Conservation (phyloP, 1,140 invertebrate genomes). For the Agraylea sexmaculata region DNA sequence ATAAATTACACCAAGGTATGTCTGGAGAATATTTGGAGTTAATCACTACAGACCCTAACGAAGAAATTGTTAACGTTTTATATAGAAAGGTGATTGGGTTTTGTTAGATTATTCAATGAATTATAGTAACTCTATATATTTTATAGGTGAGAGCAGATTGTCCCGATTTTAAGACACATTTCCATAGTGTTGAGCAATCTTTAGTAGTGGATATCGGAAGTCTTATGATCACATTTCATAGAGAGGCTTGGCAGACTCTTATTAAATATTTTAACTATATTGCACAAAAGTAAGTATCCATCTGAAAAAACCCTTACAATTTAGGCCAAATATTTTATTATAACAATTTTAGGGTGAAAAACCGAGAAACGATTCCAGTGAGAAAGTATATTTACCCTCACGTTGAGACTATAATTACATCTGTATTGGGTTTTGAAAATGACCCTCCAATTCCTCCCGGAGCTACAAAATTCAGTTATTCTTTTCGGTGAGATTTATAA, state of each 20-base stretch:
- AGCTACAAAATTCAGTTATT: constrained; percentile 67
- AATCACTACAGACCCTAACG: constrained; percentile 46
- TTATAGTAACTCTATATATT: constrained; percentile 9
- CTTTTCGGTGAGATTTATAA: constrained; percentile 33
- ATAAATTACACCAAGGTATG: constrained; percentile 63
- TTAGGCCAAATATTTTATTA: not conserved
- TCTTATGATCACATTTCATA: constrained; percentile 55
- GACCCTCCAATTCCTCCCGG: constrained; percentile 62
- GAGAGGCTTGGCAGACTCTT: constrained; percentile 58
- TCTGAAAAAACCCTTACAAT: not conserved
- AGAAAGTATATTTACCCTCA: constrained; percentile 29
- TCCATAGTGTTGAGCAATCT: constrained; percentile 70
- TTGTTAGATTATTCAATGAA: not conserved
- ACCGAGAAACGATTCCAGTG: constrained; percentile 29
- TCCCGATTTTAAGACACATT: constrained; percentile 71
- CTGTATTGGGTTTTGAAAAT: constrained; percentile 28
- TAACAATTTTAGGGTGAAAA: constrained; percentile 31
- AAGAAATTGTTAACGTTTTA: constrained; percentile 57
- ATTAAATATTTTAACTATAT: constrained; percentile 47
- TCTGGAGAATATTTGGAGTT: constrained; percentile 69
- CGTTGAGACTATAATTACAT: constrained; percentile 19
- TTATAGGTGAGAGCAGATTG: constrained; percentile 61
- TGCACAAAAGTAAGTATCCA: constrained; percentile 32
- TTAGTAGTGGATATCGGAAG: constrained; percentile 58
- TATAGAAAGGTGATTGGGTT: constrained; percentile 56